Conservation (phyloP, 2,797 vertebrate species). For the Crax fasciolata region DNA sequence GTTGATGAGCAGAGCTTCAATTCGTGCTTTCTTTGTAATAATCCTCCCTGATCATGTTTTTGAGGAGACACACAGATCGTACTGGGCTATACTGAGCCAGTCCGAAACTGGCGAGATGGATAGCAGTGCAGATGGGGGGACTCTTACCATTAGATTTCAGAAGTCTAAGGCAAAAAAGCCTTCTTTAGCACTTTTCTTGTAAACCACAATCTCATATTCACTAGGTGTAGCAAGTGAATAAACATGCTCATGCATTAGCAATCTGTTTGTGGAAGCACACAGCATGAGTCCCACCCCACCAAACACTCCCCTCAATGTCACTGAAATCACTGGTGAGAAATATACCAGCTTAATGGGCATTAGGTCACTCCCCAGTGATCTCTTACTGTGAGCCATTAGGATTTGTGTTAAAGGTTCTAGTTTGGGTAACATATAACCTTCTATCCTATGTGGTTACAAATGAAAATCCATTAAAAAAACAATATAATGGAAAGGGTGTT, state of each 20-base stretch:
- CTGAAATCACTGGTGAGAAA: background rate
- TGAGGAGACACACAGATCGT: background rate
- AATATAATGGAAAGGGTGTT: too few species aligned
- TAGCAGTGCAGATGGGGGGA: background rate
- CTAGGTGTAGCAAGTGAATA: background rate
- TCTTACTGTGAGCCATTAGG: background rate
- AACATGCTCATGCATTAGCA: background rate
- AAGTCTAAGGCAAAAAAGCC: background rate
- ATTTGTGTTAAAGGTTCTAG: background rate
- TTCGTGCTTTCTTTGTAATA: background rate
- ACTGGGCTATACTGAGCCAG: background rate
- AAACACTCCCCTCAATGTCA: background rate
- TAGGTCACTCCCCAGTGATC: background rate
- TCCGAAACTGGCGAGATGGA: background rate
- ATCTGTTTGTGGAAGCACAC: background rate
- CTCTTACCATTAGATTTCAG: background rate
- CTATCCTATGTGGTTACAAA: background rate
- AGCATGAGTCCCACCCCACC: accelerated
- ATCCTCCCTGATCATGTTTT: background rate
- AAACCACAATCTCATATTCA: background rate
- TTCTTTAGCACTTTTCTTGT: background rate
- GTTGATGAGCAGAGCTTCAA: background rate
- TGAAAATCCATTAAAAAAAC: background rate
- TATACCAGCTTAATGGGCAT: background rate
- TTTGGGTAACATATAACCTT: background rate